These are phyloP conservation scores for Lysandra coridon DNA, from an alignment of 2,888 invertebrate species.

Conservation along the genomic window DNA sequence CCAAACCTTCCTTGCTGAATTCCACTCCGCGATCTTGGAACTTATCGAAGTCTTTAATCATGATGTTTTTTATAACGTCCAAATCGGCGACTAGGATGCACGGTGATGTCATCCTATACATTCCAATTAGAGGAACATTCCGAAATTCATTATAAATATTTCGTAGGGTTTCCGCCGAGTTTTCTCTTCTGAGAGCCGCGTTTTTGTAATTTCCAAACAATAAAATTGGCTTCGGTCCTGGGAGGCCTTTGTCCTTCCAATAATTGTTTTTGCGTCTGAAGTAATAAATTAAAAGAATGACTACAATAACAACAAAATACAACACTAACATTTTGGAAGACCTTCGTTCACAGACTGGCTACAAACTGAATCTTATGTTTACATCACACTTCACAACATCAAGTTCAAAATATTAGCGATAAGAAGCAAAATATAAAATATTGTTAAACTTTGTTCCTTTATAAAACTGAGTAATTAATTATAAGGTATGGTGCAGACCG, in stretches of 20 bases:
- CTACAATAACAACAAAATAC: not conserved
- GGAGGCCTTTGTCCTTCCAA: constrained; percentile 54
- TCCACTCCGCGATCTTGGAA: constrained; percentile 56
- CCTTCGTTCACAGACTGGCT: not conserved
- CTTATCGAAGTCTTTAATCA: constrained; percentile 37
- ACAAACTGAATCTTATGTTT: not conserved
- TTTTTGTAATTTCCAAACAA: constrained; percentile 54
- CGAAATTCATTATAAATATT: constrained; percentile 52
- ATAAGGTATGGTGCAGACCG: too few species aligned
- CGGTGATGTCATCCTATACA: constrained; percentile 55
- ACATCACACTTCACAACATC: not conserved
- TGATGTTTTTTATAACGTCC: constrained; percentile 42
- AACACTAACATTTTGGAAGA: not conserved
- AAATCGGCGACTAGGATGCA: constrained; percentile 55
- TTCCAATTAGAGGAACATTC: constrained; percentile 57
- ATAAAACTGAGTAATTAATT: not conserved
- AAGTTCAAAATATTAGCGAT: not conserved
- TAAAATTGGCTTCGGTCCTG: constrained; percentile 48
- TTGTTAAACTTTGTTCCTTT: not conserved
- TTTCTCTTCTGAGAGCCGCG: constrained; percentile 45
- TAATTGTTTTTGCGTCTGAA: constrained; percentile 42
- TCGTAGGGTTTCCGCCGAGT: constrained; percentile 40
- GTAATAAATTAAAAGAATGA: not conserved
- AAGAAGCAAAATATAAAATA: not conserved
- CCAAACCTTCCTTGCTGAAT: constrained; percentile 53